Conservation (phyloP, 2,888 invertebrate species). For the Latrodectus hesperus region DNA sequence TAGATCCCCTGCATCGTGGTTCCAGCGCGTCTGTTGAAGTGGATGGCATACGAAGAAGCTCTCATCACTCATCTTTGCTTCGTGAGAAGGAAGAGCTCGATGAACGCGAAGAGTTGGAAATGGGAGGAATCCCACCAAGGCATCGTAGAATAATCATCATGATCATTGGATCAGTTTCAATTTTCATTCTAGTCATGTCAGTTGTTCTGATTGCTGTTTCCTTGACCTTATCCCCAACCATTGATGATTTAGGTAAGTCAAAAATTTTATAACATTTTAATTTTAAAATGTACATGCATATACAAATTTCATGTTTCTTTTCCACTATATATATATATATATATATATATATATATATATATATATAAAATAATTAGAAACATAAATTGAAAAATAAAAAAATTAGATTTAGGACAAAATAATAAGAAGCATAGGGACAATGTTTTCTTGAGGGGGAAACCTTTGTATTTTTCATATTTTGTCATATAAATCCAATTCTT, state of each 20-base stretch:
- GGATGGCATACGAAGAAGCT: conserved; percentile 16
- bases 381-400: too few relatives aligned
- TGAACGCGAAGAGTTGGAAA: conserved; percentile 55
- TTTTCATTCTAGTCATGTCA: conserved; percentile 65
- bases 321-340: too few relatives aligned
- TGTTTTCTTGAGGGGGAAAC: too few relatives aligned
- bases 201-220: conserved; percentile 65
- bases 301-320: too few relatives aligned
- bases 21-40: conserved; percentile 22
- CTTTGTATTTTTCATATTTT: too few relatives aligned
- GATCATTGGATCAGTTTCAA: conserved; percentile 64
- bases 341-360: too few relatives aligned
- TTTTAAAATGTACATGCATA: not conserved
- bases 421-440: accelerated
- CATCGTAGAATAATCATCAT: conserved; percentile 64
- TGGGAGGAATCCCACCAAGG: conserved; percentile 40
- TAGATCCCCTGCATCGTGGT: conserved; percentile 33
- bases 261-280: not conserved
- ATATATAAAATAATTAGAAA: too few relatives aligned
- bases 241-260: conserved; percentile 67
- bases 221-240: conserved; percentile 64
- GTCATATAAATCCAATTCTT: too few relatives aligned
- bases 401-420: too few relatives aligned
- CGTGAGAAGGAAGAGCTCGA: conserved; percentile 27
- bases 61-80: conserved; percentile 8